Evolutionary conservation across 2,113 vertebrate genomes (phyloP).

Genomic region (Sinosuthora webbiana): DNA sequence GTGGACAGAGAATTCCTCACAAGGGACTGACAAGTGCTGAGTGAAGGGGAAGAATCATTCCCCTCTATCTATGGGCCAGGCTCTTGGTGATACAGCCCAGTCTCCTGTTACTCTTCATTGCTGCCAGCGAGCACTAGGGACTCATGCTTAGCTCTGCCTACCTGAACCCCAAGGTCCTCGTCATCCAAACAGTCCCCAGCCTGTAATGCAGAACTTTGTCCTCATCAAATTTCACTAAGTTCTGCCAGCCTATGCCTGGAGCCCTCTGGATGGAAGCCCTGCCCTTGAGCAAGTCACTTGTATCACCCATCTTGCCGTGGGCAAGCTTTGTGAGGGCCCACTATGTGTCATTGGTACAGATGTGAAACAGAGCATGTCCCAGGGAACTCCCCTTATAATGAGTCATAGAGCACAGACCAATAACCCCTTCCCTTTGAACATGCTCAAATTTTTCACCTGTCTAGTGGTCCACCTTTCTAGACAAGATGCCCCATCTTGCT

Average conservation of each 20-base stretch:
- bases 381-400: not conserved
- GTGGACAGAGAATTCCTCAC: not conserved
- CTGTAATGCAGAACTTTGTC: not conserved
- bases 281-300: not conserved
- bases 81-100: not conserved
- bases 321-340: not conserved
- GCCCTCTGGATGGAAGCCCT: not conserved
- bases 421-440: not conserved
- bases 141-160: not conserved
- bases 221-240: not conserved
- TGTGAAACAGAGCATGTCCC: not conserved
- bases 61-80: rapidly evolving
- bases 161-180: not conserved
- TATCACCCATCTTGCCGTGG: not conserved
- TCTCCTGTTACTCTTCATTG: not conserved
- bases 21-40: not conserved
- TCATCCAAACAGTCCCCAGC: not conserved
- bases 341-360: not conserved
- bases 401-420: not conserved
- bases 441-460: not conserved
- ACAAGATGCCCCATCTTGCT: not conserved
- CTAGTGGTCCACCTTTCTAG: not conserved
- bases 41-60: not conserved
- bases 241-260: not conserved
- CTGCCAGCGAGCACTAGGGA: rapidly evolving